Percentiles rank a stretch among this genome's conserved stretches.
Evolutionary conservation across 2,113 vertebrate species (phyloP).

Genomic region (Cavia porcellus): DNA sequence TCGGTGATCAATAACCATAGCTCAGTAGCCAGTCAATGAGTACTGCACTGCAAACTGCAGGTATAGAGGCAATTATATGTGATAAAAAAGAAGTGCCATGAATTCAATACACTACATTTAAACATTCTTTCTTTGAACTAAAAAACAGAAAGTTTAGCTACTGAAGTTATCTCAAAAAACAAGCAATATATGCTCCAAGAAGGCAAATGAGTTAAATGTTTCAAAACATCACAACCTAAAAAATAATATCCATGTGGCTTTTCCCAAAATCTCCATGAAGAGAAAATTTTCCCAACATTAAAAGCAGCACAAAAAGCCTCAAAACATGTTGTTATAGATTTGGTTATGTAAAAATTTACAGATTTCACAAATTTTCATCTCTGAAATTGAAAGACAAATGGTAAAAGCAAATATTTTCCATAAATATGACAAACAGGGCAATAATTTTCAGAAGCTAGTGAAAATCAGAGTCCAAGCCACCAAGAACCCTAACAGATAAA

Average conservation of each 20-base stretch:
- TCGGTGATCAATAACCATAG: not conserved
- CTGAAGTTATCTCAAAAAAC: not conserved
- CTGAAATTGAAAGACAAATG: slow-evolving; percentile 17
- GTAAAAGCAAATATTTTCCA: slow-evolving; percentile 55
- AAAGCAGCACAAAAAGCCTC: slow-evolving; percentile 4
- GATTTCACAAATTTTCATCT: not conserved
- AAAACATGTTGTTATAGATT: not conserved
- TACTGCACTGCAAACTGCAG: not conserved
- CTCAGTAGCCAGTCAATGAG: not conserved
- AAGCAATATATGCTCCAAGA: not conserved
- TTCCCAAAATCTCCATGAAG: not conserved
- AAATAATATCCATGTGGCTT: not conserved
- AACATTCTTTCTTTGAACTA: not conserved
- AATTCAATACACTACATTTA: not conserved
- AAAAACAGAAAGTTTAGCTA: not conserved
- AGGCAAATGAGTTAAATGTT: slow-evolving; percentile 2
- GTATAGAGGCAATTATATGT: not conserved
- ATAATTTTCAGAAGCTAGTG: not conserved
- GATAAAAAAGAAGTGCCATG: not conserved
- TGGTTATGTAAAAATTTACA: slow-evolving; percentile 24
- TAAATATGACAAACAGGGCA: not conserved
- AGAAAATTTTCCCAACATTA: not conserved
- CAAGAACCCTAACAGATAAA: slow-evolving; percentile 17
- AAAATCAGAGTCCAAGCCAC: not conserved
- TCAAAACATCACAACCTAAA: slow-evolving; percentile 8